A percentile compares a stretch with the other conserved stretches of the same genome.
These are phyloP conservation scores for Ifrita kowaldi DNA, from an alignment of 2,113 vertebrate species.

Conservation along the genomic window DNA sequence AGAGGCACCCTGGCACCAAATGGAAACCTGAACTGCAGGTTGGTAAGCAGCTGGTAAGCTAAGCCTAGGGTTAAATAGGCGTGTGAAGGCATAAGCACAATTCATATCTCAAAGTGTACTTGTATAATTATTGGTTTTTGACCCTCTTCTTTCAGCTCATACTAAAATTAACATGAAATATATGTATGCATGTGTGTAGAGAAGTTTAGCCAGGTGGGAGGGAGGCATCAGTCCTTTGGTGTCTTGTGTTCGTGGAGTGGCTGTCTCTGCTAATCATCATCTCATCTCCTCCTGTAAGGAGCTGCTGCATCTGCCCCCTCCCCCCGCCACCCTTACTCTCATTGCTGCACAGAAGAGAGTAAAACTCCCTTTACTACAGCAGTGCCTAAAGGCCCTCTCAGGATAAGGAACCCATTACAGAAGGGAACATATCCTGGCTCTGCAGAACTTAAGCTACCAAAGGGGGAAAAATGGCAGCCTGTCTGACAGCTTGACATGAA, in stretches of 20 bases:
- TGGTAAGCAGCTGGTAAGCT: background rate
- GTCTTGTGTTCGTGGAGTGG: background rate
- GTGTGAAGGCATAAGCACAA: background rate
- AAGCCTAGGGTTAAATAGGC: background rate
- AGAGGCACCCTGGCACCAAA: background rate
- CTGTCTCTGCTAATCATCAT: background rate
- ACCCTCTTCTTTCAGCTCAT: background rate
- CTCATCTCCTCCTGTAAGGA: background rate
- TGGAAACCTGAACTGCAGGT: background rate
- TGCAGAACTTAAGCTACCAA: background rate
- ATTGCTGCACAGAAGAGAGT: background rate
- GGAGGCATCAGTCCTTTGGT: background rate
- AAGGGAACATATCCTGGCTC: background rate
- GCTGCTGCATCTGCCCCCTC: background rate
- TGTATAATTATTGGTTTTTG: background rate
- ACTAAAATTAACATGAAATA: background rate
- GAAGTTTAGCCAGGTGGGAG: background rate
- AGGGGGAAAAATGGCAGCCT: background rate
- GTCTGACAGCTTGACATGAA: background rate
- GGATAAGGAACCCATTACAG: background rate
- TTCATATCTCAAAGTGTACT: background rate
- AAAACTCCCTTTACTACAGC: background rate
- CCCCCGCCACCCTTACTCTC: rapidly evolving
- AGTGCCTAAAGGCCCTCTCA: background rate
- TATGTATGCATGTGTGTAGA: background rate